phyloP scores from a whole-genome alignment of 2,113 vertebrate species.

The Eurystomus gularis region DNA sequence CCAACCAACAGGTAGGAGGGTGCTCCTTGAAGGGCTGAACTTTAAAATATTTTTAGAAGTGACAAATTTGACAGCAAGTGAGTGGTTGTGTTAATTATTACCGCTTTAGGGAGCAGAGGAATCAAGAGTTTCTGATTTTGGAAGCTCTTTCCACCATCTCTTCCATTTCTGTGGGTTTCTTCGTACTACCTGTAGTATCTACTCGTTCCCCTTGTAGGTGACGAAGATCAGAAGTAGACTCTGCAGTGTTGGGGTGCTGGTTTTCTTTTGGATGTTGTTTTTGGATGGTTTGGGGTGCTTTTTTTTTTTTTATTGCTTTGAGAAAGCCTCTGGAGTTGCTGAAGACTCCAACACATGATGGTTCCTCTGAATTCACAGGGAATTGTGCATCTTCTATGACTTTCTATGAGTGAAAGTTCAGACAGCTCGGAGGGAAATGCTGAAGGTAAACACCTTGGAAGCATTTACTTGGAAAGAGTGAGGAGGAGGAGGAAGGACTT shows the following conservation, averaged over 20 bases:
- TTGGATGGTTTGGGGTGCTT: neutral
- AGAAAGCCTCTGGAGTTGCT: neutral
- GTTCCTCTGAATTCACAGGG: neutral
- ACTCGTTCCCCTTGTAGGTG: neutral
- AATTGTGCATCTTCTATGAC: neutral
- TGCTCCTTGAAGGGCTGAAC: neutral
- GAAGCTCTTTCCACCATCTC: neutral
- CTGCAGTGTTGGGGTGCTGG: neutral
- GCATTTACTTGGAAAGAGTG: neutral
- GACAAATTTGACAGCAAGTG: neutral
- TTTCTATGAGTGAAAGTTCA: neutral
- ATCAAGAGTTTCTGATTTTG: neutral
- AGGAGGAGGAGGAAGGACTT: neutral
- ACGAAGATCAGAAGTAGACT: neutral
- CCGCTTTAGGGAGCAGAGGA: neutral
- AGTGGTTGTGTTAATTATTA: neutral
- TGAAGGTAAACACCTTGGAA: neutral
- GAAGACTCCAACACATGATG: neutral
- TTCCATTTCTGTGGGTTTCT: neutral
- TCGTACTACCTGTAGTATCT: neutral
- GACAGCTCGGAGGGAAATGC: neutral
- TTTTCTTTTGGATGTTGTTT: neutral
- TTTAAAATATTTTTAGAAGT: neutral
- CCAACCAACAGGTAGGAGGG: conserved; percentile 88
- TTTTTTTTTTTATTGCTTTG: neutral